A percentile compares a stretch with the other conserved stretches of the same genome.
Evolutionary conservation across 2,888 invertebrate species (phyloP).

Genomic region (Sarcophaga carnaria): DNA sequence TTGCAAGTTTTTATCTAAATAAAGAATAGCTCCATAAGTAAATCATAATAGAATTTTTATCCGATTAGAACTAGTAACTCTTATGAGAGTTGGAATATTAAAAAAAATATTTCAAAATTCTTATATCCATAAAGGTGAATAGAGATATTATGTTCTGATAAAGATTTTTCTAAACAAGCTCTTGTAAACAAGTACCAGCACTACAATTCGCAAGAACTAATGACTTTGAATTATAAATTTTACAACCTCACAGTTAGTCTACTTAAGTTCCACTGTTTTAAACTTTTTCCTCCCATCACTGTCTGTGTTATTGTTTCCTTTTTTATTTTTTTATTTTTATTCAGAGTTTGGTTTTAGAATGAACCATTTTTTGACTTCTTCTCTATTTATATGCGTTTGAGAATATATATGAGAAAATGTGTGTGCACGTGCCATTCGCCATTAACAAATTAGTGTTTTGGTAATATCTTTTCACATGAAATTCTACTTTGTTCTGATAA

Average conservation of each 20-base stretch:
- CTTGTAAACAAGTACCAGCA: no score
- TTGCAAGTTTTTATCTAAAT: no score
- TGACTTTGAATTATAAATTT: neutral
- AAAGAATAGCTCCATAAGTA: no score
- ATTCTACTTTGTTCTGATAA: conserved; percentile 69
- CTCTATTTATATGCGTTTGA: conserved; percentile 63
- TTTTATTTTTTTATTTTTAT: conserved; percentile 20
- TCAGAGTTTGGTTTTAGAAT: conserved; percentile 22
- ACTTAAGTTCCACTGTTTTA: conserved; percentile 31
- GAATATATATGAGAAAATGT: neutral
- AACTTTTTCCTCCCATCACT: conserved; percentile 41
- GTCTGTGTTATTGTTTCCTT: conserved; percentile 20
- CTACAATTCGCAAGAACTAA: neutral
- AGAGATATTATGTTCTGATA: no score
- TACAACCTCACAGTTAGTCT: neutral
- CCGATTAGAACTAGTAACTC: no score
- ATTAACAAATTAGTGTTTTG: conserved; percentile 72
- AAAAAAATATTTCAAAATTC: no score
- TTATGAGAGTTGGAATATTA: no score
- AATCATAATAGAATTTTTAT: no score
- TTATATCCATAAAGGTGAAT: no score
- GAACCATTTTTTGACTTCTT: conserved; percentile 73
- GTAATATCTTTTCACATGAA: conserved; percentile 72
- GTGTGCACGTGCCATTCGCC: conserved; percentile 52
- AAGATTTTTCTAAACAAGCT: no score